These are phyloP conservation scores for Hafferia zeledoni DNA, from an alignment of 2,797 vertebrate species.

Conservation along the genomic window DNA sequence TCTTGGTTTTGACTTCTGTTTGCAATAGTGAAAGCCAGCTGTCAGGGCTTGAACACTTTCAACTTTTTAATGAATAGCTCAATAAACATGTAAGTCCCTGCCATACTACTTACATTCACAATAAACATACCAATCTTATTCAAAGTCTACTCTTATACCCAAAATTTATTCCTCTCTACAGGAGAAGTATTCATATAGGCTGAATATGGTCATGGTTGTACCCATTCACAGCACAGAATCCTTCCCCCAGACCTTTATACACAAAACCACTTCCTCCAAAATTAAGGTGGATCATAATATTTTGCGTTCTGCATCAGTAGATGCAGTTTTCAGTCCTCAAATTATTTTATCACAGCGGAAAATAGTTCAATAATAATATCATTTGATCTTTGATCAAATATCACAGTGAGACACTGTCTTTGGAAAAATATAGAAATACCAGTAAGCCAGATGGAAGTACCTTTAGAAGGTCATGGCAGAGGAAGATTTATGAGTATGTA, in stretches of 20 bases:
- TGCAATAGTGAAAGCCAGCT: neutral
- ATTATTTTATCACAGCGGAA: neutral
- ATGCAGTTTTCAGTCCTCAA: neutral
- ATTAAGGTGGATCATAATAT: neutral
- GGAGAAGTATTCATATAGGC: neutral
- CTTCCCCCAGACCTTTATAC: neutral
- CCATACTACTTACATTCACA: neutral
- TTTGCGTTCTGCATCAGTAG: neutral
- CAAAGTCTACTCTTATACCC: neutral
- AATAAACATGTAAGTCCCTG: neutral
- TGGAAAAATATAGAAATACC: neutral
- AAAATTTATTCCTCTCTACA: neutral
- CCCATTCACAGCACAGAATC: neutral
- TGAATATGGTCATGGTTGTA: neutral
- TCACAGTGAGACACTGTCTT: neutral
- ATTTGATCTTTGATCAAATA: neutral
- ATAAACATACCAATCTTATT: neutral
- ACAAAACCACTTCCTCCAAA: neutral
- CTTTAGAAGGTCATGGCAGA: neutral
- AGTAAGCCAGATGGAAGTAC: neutral
- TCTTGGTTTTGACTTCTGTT: neutral
- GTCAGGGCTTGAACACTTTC: neutral
- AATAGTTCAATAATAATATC: neutral
- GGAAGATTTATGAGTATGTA: neutral
- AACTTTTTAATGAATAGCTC: neutral